phyloP scores from a whole-genome alignment of 2,797 vertebrate genomes.

The Bryconaethiops microstoma region DNA sequence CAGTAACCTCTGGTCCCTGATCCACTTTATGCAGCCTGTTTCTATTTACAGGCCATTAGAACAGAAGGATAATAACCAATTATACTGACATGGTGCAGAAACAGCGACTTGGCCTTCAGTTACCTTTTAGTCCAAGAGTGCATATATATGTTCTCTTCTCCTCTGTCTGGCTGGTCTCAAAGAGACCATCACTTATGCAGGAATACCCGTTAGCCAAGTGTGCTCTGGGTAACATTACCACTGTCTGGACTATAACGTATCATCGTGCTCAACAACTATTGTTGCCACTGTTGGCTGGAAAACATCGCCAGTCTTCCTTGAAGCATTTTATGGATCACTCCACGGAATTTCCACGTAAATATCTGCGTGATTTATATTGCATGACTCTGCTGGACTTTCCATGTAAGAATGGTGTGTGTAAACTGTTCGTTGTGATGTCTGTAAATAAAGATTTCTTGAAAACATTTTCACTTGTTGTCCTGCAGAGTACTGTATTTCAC shows the following conservation, averaged over 20 bases:
- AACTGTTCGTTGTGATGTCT: conserved; percentile 75
- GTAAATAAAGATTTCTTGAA: conserved; percentile 81
- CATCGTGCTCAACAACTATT: conserved; percentile 59
- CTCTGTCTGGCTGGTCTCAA: conserved; percentile 64
- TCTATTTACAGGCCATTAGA: conserved; percentile 24
- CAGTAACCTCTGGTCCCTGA: conserved; percentile 3
- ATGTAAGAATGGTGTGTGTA: conserved; percentile 66
- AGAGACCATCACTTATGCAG: conserved; percentile 69
- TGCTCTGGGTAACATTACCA: conserved; percentile 55
- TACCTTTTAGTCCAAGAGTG: conserved; percentile 37
- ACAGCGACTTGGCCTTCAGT: conserved; percentile 30
- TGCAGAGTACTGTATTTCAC: not conserved
- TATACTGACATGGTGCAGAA: conserved; percentile 49
- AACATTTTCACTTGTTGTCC: conserved; percentile 34
- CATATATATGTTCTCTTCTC: conserved; percentile 57
- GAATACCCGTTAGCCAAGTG: conserved; percentile 51
- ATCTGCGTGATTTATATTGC: conserved; percentile 66
- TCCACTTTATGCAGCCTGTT: conserved; percentile 15
- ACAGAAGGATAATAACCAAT: conserved; percentile 30
- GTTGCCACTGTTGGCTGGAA: conserved; percentile 58
- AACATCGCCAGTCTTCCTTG: conserved; percentile 46
- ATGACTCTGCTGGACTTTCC: conserved; percentile 63
- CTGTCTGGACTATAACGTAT: conserved; percentile 58
- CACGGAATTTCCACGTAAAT: conserved; percentile 60
- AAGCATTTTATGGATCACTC: conserved; percentile 53